Evolutionary conservation across 1,140 invertebrate genomes (phyloP), one percentile per base, ranked within the genome.

Genomic region (Aphelinus certus): DNA sequence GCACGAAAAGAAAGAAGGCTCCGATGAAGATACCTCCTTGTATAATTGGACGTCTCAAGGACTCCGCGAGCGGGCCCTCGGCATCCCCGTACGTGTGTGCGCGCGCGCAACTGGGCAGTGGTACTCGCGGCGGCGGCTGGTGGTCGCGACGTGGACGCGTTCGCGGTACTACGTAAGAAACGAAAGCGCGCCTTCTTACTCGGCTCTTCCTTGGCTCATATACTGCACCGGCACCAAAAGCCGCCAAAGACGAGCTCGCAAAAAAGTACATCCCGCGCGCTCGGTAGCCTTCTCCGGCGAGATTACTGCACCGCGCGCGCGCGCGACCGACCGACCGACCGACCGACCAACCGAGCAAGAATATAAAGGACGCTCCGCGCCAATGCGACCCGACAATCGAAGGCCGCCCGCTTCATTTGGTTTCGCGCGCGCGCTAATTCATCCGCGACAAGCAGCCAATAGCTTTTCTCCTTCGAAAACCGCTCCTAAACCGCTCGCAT

Each of bases 321-420:
- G 26, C 26, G 51, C 51, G 51, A 53, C 51, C 9, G 51, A 53
- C 26, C 62, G 72, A 73, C 26, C 62, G 72, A 73, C 62, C 73
- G 74, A 60, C 71, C 75, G 51, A 73, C 71, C 76, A 76, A 69
- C 66, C 57, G 63, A 2, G 47, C 47, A 64, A 51, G 76, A 75
- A 56, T 55, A 69, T 45, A 77, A 78, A 77, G 64, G 46, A 53
- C 3, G 49, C 47, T 69, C n/a, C 72, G 72, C 57, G 26, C 26
- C 26, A 26, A 26, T 26, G 26, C 26, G 73, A 78, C 79, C 73
- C 63, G 55, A 56, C 78, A 81, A 85, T 83, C 83, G 84, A 85
- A 85, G 84, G 84, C 79, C 82, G 81, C 71, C 82, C 65, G 78
- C 73, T 85, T 84, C 80, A 83, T 85, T 82, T 75, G 78, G 78